Conservation (phyloP, 92 coral and sea anemone species). For the Paragorgia papillata region DNA sequence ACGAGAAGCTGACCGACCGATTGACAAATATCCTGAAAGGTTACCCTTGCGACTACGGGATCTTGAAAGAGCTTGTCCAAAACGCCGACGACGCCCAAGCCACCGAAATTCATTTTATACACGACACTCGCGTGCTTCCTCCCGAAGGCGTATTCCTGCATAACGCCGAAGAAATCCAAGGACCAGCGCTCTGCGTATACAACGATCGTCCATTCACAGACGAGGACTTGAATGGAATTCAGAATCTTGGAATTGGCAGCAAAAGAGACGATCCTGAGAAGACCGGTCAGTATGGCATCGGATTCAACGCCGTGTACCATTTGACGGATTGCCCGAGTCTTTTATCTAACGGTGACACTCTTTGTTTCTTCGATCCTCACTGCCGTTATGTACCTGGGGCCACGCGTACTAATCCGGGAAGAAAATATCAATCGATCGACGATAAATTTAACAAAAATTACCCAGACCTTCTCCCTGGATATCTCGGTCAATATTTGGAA, state of each 20-base stretch:
- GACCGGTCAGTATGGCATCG: slow-evolving; percentile 88
- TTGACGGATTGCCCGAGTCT: slow-evolving; percentile 75
- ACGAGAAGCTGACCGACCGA: slow-evolving; percentile 63
- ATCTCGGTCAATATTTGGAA: slow-evolving; percentile 57
- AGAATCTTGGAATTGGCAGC: slow-evolving; percentile 75
- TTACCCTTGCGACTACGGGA: slow-evolving; percentile 62
- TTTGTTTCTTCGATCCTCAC: slow-evolving; percentile 78
- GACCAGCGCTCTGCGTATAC: slow-evolving; percentile 86
- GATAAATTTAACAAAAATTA: slow-evolving; percentile 37
- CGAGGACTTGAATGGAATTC: slow-evolving; percentile 68
- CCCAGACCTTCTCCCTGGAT: slow-evolving; percentile 73
- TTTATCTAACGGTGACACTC: slow-evolving; percentile 61
- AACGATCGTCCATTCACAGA: slow-evolving; percentile 71
- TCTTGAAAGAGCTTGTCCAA: slow-evolving; percentile 73
- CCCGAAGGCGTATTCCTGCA: slow-evolving; percentile 50
- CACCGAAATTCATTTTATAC: slow-evolving; percentile 64
- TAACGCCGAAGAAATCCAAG: slow-evolving; percentile 71
- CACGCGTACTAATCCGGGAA: slow-evolving; percentile 59
- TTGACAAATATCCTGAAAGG: slow-evolving; percentile 57
- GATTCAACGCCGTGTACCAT: slow-evolving; percentile 84
- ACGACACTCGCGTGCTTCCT: slow-evolving; percentile 61
- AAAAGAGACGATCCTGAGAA: slow-evolving; percentile 78
- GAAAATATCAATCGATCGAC: slow-evolving; percentile 36
- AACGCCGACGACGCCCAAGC: slow-evolving; percentile 81
- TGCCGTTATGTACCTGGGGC: slow-evolving; percentile 73